These are phyloP conservation scores for Acronicta alni DNA, from an alignment of 2,888 invertebrate species.

Conservation along the genomic window DNA sequence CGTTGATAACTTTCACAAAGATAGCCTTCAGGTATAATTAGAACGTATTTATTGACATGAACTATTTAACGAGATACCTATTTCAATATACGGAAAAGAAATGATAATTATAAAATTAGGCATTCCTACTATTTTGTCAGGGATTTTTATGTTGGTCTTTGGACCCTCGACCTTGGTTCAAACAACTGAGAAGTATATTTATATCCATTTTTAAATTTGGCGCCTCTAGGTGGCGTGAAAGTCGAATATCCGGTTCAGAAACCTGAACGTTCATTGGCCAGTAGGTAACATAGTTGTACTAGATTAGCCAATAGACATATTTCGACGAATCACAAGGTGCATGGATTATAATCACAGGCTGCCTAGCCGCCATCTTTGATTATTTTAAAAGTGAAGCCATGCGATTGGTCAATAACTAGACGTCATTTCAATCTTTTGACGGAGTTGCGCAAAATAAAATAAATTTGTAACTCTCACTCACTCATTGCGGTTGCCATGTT, in stretches of 20 bases:
- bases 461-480: constrained; percentile 81
- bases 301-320: constrained; percentile 68
- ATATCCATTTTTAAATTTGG: constrained; percentile 61
- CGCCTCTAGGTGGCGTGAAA: constrained; percentile 70
- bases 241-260: constrained; percentile 59
- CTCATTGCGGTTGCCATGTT: constrained; percentile 92
- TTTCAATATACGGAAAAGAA: neutral
- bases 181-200: neutral
- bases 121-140: too few species aligned
- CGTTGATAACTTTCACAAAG: too few species aligned
- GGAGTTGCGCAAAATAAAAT: constrained; percentile 87
- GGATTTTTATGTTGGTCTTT: constrained; percentile 9
- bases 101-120: too few species aligned
- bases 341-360: constrained; percentile 68
- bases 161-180: constrained; percentile 24
- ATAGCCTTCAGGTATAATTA: too few species aligned
- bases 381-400: constrained; percentile 70
- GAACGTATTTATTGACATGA: too few species aligned
- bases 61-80: too few species aligned
- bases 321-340: constrained; percentile 74
- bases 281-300: constrained; percentile 41
- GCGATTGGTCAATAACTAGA: constrained; percentile 79
- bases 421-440: constrained; percentile 83
- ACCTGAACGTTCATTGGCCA: constrained; percentile 65
- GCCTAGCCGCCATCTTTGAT: constrained; percentile 78